Conservation (phyloP, 2,113 vertebrate species). For the Spilogale gracilis region DNA sequence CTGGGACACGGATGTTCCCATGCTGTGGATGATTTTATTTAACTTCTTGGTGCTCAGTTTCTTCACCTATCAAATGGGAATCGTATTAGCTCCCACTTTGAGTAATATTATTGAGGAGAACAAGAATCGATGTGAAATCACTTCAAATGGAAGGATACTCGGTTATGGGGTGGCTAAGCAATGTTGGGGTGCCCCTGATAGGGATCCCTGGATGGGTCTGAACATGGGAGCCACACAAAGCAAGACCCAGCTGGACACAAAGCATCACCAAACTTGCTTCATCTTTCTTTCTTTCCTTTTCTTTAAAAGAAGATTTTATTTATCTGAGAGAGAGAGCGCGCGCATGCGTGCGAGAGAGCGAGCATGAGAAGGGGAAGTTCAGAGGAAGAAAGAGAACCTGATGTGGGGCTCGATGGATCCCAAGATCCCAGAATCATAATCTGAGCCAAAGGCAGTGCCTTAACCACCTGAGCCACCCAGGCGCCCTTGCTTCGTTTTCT, state of each 20-base stretch:
- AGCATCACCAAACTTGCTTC: neutral
- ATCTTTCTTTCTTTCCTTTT: neutral
- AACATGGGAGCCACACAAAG: rapidly evolving
- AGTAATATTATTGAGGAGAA: neutral
- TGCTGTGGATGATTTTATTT: neutral
- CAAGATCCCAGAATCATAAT: too few species aligned
- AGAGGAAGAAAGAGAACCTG: too few species aligned
- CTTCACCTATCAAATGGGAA: neutral
- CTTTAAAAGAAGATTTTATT: too few species aligned
- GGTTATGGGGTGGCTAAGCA: neutral
- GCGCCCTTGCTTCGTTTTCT: neutral
- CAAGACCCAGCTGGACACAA: neutral
- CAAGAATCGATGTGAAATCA: neutral
- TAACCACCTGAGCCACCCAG: too few species aligned
- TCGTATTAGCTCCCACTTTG: neutral
- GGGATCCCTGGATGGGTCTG: neutral
- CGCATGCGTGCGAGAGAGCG: too few species aligned
- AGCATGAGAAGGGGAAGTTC: too few species aligned
- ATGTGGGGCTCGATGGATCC: too few species aligned
- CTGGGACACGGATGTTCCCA: too few species aligned
- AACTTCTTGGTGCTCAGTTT: neutral
- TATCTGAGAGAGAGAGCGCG: too few species aligned
- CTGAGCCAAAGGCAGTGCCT: too few species aligned
- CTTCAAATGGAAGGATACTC: neutral
- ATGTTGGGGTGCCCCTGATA: neutral